Percentiles rank a stretch among this genome's conserved stretches.
Evolutionary conservation across 2,113 vertebrate genomes (phyloP).

Genomic region (Pongo pygmaeus): DNA sequence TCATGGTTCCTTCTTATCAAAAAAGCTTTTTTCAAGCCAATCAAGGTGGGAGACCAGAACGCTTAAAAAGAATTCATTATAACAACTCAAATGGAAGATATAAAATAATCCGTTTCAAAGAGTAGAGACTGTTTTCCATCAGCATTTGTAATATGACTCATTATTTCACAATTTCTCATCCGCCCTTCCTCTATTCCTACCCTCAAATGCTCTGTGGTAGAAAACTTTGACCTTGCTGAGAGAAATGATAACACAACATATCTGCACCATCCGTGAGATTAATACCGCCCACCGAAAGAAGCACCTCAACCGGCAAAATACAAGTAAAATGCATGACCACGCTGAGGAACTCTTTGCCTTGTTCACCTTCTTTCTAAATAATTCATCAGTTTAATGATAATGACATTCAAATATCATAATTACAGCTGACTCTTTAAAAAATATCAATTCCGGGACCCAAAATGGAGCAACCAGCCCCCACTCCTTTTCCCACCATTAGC

Average conservation of each 20-base stretch:
- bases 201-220: constrained; percentile 51
- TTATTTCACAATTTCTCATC: constrained; percentile 71
- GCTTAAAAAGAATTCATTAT: constrained; percentile 70
- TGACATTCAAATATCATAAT: constrained; percentile 90
- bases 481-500: constrained; percentile 81
- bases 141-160: constrained; percentile 74
- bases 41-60: neutral
- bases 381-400: constrained; percentile 90
- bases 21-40: constrained; percentile 45
- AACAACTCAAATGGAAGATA: constrained; percentile 66
- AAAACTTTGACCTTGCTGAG: constrained; percentile 84
- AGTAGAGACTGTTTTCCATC: constrained; percentile 72
- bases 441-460: constrained; percentile 82
- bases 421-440: constrained; percentile 84
- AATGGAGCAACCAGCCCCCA: constrained; percentile 72
- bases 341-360: constrained; percentile 71
- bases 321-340: constrained; percentile 80
- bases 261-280: constrained; percentile 82
- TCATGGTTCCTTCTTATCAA: constrained; percentile 59
- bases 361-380: constrained; percentile 86
- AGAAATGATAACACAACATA: constrained; percentile 81
- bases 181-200: neutral
- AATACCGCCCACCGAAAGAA: constrained; percentile 78
- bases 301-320: constrained; percentile 78
- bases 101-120: constrained; percentile 76